These are phyloP conservation scores for Bombus vancouverensis DNA, from an alignment of 1,140 invertebrate species.

Conservation along the genomic window DNA sequence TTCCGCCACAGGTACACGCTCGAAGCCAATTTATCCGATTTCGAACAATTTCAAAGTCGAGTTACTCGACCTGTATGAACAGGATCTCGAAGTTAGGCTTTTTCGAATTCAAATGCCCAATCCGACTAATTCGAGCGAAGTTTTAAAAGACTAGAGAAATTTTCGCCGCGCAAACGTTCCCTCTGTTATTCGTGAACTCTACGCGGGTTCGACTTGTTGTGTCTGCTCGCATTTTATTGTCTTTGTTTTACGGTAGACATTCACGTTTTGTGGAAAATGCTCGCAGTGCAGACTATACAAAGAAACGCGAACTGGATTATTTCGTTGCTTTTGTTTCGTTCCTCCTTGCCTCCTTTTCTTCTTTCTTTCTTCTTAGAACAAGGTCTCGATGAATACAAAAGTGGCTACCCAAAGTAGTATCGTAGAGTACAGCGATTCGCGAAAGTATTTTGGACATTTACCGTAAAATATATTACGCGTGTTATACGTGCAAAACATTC, in stretches of 20 bases:
- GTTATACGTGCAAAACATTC: too few relatives aligned
- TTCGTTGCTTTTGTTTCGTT: not conserved
- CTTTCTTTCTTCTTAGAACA: too few relatives aligned
- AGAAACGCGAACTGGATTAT: not conserved
- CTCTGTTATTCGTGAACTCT: slow-evolving; percentile 4
- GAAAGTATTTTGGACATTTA: too few relatives aligned
- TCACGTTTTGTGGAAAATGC: not conserved
- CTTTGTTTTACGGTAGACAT: not conserved
- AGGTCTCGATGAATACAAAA: not conserved
- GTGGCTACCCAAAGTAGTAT: not conserved
- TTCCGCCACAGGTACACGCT: too few relatives aligned
- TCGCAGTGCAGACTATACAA: not conserved
- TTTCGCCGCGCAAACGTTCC: not conserved
- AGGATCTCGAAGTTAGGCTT: too few relatives aligned
- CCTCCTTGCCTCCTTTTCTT: too few relatives aligned
- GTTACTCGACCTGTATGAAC: too few relatives aligned
- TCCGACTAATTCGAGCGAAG: not conserved
- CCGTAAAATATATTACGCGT: too few relatives aligned
- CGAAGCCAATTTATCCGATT: too few relatives aligned
- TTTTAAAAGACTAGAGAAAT: not conserved
- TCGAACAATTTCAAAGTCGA: too few relatives aligned
- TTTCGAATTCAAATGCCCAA: too few relatives aligned
- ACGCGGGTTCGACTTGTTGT: slow-evolving; percentile 11
- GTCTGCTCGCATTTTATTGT: slow-evolving; percentile 9
- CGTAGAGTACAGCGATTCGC: too few relatives aligned